Evolutionary conservation across 2,888 invertebrate species (phyloP).

Genomic region (Myathropa florea): DNA sequence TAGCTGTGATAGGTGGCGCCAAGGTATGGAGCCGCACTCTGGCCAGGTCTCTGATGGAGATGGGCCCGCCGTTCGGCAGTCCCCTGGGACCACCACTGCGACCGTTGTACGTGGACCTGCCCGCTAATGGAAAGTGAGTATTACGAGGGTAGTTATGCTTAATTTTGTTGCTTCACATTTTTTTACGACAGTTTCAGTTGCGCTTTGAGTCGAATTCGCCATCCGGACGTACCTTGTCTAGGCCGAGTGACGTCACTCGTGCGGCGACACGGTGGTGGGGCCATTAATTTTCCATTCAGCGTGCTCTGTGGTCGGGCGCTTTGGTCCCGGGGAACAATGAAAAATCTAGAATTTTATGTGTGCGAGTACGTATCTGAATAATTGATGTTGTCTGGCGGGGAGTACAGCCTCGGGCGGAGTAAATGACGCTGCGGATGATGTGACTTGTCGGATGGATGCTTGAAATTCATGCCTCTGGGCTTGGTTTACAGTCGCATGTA

Average conservation of each 20-base stretch:
- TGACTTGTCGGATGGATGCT: background rate
- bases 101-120: conserved; percentile 74
- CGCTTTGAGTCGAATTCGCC: too few species aligned
- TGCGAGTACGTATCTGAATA: conserved; percentile 7
- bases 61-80: conserved; percentile 75
- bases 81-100: conserved; percentile 73
- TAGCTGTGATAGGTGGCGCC: conserved; percentile 74
- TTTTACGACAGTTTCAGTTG: background rate
- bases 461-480: background rate
- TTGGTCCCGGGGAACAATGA: background rate
- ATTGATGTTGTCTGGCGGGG: background rate
- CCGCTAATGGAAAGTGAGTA: conserved; percentile 74
- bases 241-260: background rate
- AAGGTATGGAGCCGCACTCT: conserved; percentile 74
- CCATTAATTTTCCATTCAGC: background rate
- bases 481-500: background rate
- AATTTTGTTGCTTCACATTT: background rate
- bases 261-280: background rate
- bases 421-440: background rate
- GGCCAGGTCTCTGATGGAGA: conserved; percentile 73
- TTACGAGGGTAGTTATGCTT: background rate
- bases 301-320: background rate
- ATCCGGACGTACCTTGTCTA: background rate
- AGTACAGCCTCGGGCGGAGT: background rate
- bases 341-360: conserved; percentile 2